These are phyloP conservation scores for Ridgeia piscesae DNA, from an alignment of 1,140 invertebrate species.

Conservation along the genomic window DNA sequence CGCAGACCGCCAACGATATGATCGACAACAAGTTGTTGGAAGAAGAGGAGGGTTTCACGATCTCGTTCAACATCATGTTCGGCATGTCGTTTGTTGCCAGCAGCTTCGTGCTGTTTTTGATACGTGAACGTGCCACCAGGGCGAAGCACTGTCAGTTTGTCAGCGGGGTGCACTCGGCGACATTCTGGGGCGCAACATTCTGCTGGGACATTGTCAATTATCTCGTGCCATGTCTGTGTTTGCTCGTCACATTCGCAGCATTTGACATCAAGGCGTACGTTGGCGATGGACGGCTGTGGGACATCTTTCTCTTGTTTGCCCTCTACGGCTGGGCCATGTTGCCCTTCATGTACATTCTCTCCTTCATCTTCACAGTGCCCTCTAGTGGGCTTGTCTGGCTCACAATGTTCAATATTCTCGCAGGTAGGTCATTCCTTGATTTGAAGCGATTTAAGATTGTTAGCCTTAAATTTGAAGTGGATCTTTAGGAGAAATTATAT, in stretches of 20 bases:
- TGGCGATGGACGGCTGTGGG: constrained; percentile 55
- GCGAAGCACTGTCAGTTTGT: constrained; percentile 54
- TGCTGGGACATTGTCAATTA: constrained; percentile 68
- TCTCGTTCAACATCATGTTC: constrained; percentile 44
- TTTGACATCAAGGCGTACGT: constrained; percentile 63
- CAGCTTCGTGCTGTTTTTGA: constrained; percentile 51
- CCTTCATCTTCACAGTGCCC: constrained; percentile 49
- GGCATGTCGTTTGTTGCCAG: constrained; percentile 52
- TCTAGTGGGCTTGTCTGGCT: constrained; percentile 50
- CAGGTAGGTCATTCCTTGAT: constrained; percentile 35
- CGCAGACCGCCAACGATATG: constrained; percentile 32
- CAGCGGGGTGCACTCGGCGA: constrained; percentile 65
- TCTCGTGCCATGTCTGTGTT: constrained; percentile 42
- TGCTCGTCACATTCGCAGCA: constrained; percentile 45
- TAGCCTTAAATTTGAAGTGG: background rate
- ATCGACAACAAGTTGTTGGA: constrained; percentile 35
- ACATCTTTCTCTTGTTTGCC: constrained; percentile 47
- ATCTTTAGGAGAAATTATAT: background rate
- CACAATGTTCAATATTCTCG: constrained; percentile 46
- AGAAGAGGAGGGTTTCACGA: constrained; percentile 30
- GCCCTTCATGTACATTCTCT: constrained; percentile 51
- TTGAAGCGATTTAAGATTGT: background rate
- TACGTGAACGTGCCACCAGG: constrained; percentile 35
- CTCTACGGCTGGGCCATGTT: constrained; percentile 50
- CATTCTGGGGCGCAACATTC: constrained; percentile 72